phyloP scores from a whole-genome alignment of 2,888 invertebrate species.

The Frankliniella fusca region DNA sequence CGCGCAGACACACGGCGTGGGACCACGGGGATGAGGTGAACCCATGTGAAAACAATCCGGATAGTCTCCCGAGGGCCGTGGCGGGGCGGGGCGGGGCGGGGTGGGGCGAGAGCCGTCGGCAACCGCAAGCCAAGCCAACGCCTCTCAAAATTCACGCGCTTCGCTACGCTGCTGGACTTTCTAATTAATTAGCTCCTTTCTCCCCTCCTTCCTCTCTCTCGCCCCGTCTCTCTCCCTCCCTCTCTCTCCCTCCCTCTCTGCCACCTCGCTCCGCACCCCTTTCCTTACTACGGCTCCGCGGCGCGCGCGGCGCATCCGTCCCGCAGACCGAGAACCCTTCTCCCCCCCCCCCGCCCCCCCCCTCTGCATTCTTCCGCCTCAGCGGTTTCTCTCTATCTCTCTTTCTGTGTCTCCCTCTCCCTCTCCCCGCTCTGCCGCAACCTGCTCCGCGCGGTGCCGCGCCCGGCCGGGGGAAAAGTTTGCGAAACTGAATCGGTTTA shows the following conservation, averaged over 20 bases:
- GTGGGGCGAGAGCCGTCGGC: neutral
- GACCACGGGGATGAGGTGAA: neutral
- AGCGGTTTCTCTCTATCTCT: neutral
- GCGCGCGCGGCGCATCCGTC: neutral
- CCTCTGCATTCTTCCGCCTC: neutral
- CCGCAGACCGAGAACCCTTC: neutral
- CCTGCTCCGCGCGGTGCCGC: neutral
- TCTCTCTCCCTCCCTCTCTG: neutral
- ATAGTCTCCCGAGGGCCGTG: neutral
- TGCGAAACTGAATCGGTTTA: slow-evolving; percentile 14
- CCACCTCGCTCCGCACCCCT: neutral
- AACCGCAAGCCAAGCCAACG: slow-evolving; percentile 16
- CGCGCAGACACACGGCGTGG: too few relatives aligned
- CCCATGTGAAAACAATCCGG: slow-evolving; percentile 24
- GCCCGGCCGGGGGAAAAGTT: neutral
- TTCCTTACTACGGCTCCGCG: too few relatives aligned
- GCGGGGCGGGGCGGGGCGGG: neutral
- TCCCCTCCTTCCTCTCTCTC: neutral
- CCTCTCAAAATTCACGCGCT: slow-evolving; percentile 25
- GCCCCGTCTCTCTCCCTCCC: neutral
- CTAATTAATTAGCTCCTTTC: slow-evolving; percentile 10
- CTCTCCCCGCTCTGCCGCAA: neutral
- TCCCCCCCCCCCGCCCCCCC: neutral
- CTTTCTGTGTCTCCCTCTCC: neutral
- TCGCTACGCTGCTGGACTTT: slow-evolving; percentile 15